Evolutionary conservation across 2,888 invertebrate genomes (phyloP).

Genomic region (Drosophila neonasuta): DNA sequence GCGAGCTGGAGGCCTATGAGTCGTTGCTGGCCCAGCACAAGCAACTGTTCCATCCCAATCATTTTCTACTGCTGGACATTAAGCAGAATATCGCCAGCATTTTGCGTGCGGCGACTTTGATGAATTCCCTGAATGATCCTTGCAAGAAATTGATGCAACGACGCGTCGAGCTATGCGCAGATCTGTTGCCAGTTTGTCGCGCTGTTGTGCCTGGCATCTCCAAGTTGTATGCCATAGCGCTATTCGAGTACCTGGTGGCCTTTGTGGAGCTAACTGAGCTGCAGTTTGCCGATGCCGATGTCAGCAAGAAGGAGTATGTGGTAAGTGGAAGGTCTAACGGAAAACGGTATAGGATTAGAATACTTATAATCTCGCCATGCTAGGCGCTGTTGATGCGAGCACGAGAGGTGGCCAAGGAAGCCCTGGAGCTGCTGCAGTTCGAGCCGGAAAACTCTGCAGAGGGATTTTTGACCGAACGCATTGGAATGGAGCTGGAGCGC

Average conservation of each 20-base stretch:
- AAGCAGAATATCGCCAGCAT: slow-evolving; percentile 88
- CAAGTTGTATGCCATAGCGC: slow-evolving; percentile 85
- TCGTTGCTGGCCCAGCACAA: slow-evolving; percentile 84
- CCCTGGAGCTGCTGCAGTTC: slow-evolving; percentile 85
- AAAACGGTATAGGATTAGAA: not conserved
- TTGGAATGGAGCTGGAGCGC: slow-evolving; percentile 71
- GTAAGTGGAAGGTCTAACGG: slow-evolving; percentile 66
- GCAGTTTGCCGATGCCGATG: slow-evolving; percentile 85
- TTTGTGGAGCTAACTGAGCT: slow-evolving; percentile 86
- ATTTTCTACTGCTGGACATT: slow-evolving; percentile 86
- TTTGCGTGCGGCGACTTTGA: slow-evolving; percentile 83
- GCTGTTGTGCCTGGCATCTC: slow-evolving; percentile 85
- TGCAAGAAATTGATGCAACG: slow-evolving; percentile 84
- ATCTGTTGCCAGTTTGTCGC: slow-evolving; percentile 86
- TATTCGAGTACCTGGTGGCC: slow-evolving; percentile 89
- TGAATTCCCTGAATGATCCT: slow-evolving; percentile 83
- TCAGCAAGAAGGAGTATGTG: slow-evolving; percentile 84
- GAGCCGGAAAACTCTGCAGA: slow-evolving; percentile 90
- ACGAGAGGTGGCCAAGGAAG: slow-evolving; percentile 84
- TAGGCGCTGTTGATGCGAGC: slow-evolving; percentile 83
- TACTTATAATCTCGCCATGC: slow-evolving; percentile 1
- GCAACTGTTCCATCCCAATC: slow-evolving; percentile 85
- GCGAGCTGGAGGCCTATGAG: slow-evolving; percentile 80
- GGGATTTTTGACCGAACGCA: slow-evolving; percentile 83
- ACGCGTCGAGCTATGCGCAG: slow-evolving; percentile 86